Base-by-base conservation (phyloP, 2,888 invertebrate genomes). In the Tetragnatha montana region DNA sequence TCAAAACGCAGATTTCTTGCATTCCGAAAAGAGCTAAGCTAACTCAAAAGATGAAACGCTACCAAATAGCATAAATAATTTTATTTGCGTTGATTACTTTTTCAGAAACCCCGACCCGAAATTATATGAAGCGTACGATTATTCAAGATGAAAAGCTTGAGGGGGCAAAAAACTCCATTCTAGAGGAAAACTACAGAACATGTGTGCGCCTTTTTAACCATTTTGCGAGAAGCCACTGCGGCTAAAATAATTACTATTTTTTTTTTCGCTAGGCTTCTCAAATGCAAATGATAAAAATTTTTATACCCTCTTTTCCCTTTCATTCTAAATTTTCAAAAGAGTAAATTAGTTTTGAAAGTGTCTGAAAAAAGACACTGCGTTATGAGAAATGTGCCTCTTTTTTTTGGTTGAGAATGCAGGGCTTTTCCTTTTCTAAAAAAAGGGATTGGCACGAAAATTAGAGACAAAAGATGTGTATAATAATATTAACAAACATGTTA, bases 241-340 rank as follows among this genome's bases (percentile, higher is more conserved):
- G 47, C 85, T 82, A 69, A 85, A 85, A 78, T 50, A 69, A 85
- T 78, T 85, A 50, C 21, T 49, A 83, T 22, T 78, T 85, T 71
- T 76, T 21, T 84, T 78, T 69, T 14, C 70, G 49, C 60, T 60
- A 73, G 35, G n/a, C 22, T 60, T 82, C 71, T 51, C n/a, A 47
- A 51, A 51, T 78, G 86, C 49, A 73, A 80, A 73, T 80, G 73
- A 86, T 86, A 79, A 86, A 80, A 86, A 86, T 51, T 73, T 80
- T 75, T n/a, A 21, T 35, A 35, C 35, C n/a, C 12, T 22, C 47
- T 68, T 78, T 60, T 60, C 51, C 35, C 80, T 86, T 73, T 86
- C 80, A 80, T 79, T 80, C 71, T 60, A 22, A 79, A 86, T 86
- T 86, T 60, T 86, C 71, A 60, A 80, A 86, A 70, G 71, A 78